A percentile compares a stretch with the other conserved stretches of the same genome.
These are phyloP conservation scores for Chalcosyrphus nemorum DNA, from an alignment of 2,888 invertebrate genomes.

Conservation along the genomic window DNA sequence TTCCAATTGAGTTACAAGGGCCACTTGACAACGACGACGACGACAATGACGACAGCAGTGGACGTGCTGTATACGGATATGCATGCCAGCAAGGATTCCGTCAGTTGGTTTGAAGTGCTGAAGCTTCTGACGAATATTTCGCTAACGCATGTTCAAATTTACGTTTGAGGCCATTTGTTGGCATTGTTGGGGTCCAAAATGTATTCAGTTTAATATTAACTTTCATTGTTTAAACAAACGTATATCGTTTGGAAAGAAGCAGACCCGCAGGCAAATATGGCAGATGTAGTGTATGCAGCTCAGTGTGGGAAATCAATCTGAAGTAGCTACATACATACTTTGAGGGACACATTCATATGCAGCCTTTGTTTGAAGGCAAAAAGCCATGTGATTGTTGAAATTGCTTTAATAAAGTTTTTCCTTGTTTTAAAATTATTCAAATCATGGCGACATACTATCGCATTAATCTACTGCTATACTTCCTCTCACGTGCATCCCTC, in stretches of 20 bases:
- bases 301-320: conserved; percentile 30
- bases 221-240: conserved; percentile 62
- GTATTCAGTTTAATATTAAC: conserved; percentile 50
- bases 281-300: conserved; percentile 45
- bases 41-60: conserved; percentile 33
- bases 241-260: conserved; percentile 12
- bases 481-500: too few relatives aligned
- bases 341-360: neutral
- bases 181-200: conserved; percentile 27
- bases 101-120: conserved; percentile 62
- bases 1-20: conserved; percentile 72
- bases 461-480: too few relatives aligned
- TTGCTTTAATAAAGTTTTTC: too few relatives aligned
- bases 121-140: conserved; percentile 47
- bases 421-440: too few relatives aligned
- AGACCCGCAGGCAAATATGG: conserved; percentile 29
- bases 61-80: conserved; percentile 29
- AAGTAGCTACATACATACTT: conserved; percentile 8
- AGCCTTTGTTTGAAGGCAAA: too few relatives aligned
- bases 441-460: too few relatives aligned
- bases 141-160: conserved; percentile 40
- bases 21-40: conserved; percentile 67
- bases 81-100: conserved; percentile 65
- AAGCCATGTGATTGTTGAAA: too few relatives aligned
- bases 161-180: conserved; percentile 23